Evolutionary conservation across 2,797 vertebrate species (phyloP), one percentile per base, ranked within the genome.

Genomic region (Argyrosomus regius): DNA sequence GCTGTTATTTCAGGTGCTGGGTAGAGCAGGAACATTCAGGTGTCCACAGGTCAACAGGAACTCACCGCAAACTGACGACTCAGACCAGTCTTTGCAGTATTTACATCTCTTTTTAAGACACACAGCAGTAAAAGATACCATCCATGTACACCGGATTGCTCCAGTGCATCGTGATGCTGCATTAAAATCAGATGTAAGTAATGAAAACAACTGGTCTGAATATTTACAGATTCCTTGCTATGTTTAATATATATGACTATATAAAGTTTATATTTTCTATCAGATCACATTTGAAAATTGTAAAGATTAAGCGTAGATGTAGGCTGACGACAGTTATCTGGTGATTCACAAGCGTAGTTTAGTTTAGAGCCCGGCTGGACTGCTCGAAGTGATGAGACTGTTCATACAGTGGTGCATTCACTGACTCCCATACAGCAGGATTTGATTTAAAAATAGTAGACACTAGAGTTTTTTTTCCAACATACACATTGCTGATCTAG

Each of bases 181-280:
- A 43, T 70, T 70, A 26, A 66, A 66, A 50, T 0, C 54, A 81
- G 70, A 67, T 61, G 52, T 63, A 72, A 77, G 35, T 59, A 48
- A 70, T 41, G 53, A 50, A 72, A 81, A 59, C 31, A 59, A 56
- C 61, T 62, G 73, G 80, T 84, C 61, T 83, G 75, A 63, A 63
- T 72, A 82, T 76, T 74, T 63, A 83, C 65, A 83, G 64, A 56
- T 72, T 18, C 78, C 59, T 75, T 63, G 61, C 67, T 72, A 75
- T 80, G 80, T 90, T 90, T 86, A 89, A 80, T 88, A 88, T 88
- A 88, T 72, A 78, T 16, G 20, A 90, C 57, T 68, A 72, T 81
- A 80, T 77, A 91, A 87, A 93, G 88, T 91, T 88, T 93, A 90
- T 94, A 92, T 93, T 93, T 92, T 92, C 87, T 93, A 91, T 91